Percentiles rank a stretch among this genome's conserved stretches.
Evolutionary conservation across 2,888 invertebrate genomes (phyloP).

Genomic region (Ophioninae sp.): DNA sequence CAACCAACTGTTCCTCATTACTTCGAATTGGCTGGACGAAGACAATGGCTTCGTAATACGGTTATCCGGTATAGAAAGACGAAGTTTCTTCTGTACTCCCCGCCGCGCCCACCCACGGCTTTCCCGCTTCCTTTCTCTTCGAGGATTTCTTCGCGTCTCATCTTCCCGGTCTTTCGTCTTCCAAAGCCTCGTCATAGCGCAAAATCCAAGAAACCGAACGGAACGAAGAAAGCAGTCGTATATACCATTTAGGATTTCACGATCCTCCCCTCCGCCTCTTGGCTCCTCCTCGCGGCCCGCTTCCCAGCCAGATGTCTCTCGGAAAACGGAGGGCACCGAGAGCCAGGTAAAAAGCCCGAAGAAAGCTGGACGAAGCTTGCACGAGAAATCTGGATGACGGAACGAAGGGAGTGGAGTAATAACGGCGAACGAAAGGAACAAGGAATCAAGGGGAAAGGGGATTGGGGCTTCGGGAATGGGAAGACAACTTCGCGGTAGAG

Average conservation of each 20-base stretch:
- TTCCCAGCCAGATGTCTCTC: conserved; percentile 47
- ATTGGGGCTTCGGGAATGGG: neutral
- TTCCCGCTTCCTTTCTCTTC: conserved; percentile 25
- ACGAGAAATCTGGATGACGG: conserved; percentile 39
- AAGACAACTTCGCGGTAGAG: conserved; percentile 27
- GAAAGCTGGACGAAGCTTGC: conserved; percentile 37
- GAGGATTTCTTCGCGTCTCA: conserved; percentile 58
- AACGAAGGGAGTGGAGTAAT: conserved; percentile 49
- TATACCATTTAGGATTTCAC: conserved; percentile 39
- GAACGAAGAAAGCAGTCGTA: conserved; percentile 40
- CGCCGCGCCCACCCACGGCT: no score
- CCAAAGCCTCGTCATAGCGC: conserved; percentile 41
- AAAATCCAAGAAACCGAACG: conserved; percentile 45
- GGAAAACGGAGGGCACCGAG: conserved; percentile 22
- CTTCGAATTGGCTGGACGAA: conserved; percentile 79
- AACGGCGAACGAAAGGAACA: conserved; percentile 42
- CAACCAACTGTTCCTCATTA: conserved; percentile 79
- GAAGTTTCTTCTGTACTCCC: conserved; percentile 52
- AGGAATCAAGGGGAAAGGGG: conserved; percentile 36
- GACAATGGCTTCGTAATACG: conserved; percentile 78
- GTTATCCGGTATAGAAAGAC: conserved; percentile 71
- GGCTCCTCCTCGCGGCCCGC: conserved; percentile 2
- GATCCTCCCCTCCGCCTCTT: conserved; percentile 34
- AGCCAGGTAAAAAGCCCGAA: conserved; percentile 27
- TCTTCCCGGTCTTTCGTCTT: conserved; percentile 53